These are phyloP conservation scores for Ernsta delagoae DNA, from an alignment of 2,888 invertebrate genomes.

Conservation along the genomic window DNA sequence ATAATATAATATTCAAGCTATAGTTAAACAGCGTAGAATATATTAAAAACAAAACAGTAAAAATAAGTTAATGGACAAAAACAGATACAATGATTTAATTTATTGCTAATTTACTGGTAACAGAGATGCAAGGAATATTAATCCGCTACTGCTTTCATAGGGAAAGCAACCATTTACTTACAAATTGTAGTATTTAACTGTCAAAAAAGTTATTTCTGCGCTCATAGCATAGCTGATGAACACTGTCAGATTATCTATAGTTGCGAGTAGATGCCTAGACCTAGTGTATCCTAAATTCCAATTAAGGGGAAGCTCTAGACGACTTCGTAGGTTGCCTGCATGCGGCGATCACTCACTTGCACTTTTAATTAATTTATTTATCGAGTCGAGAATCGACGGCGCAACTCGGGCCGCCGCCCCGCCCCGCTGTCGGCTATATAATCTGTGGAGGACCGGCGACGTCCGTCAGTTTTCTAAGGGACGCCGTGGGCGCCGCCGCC, in stretches of 20 bases:
- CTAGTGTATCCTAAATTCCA: slow-evolving; percentile 70
- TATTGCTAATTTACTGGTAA: too few species aligned
- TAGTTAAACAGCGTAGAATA: too few species aligned
- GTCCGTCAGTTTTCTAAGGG: slow-evolving; percentile 81
- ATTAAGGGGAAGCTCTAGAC: slow-evolving; percentile 73
- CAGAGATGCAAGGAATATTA: too few species aligned
- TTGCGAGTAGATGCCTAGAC: slow-evolving; percentile 42
- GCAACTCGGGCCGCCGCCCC: slow-evolving; percentile 79
- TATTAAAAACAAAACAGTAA: too few species aligned
- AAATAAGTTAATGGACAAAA: too few species aligned
- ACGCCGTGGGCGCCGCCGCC: slow-evolving; percentile 67
- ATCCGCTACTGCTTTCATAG: too few species aligned
- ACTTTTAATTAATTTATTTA: slow-evolving; percentile 86
- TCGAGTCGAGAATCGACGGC: slow-evolving; percentile 83
- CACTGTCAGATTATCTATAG: background rate
- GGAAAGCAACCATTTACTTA: too few species aligned
- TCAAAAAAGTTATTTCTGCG: background rate
- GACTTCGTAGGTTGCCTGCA: slow-evolving; percentile 73
- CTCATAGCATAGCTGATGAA: background rate
- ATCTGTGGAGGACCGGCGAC: slow-evolving; percentile 63
- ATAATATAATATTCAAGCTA: too few species aligned
- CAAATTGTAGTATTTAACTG: background rate
- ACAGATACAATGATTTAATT: too few species aligned
- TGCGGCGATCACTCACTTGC: slow-evolving; percentile 83
- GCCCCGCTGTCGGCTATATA: slow-evolving; percentile 70